Evolutionary conservation across 2,797 vertebrate genomes (phyloP), one percentile per base, ranked within the genome.

Genomic region (Clarias platycephalus): DNA sequence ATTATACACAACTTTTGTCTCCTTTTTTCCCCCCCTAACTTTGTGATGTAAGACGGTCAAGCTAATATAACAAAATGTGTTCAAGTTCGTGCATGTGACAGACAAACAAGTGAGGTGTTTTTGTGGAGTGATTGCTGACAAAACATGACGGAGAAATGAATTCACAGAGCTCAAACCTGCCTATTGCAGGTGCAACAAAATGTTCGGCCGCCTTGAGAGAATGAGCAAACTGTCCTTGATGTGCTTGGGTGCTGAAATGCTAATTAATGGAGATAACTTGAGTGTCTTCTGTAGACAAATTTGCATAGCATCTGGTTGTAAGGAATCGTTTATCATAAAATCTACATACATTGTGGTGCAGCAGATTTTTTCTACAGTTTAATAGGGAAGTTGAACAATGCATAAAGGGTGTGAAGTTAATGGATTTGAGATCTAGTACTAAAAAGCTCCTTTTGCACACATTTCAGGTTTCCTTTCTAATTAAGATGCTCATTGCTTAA

Each of bases 301-400:
- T 72, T 80, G 60, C 84, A 82, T 62, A 60, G 85, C 86, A 81
- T 87, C 57, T 85, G 84, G 79, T 83, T 85, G 76, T 77, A 60
- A 82, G 72, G 67, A 75, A 85, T 86, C 71, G 18, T 84, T 90
- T 86, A 83, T 74, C 87, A 89, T 91, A 62, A 81, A 86, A 89
- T 89, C 86, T 89, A 55, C 86, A 88, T 88, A 86, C 22, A 83
- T 84, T 72, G 53, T 71, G 34, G 63, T 62, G 63, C 10, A 31
- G 5, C 64, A 60, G 3, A 22, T 80, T 80, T 63, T 80, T 63
- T 60, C 74, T 37, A n/a, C 53, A 55, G 13, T 79, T 75, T 75
- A 70, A 60, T 57, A 64, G 13, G 20, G 16, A 49, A 78, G 57
- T 62, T 78, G 40, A 78, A 78, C 57, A 78, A 78, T 37, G 78